phyloP scores from a whole-genome alignment of 1,140 invertebrate genomes.

The Bombus terrestris region DNA sequence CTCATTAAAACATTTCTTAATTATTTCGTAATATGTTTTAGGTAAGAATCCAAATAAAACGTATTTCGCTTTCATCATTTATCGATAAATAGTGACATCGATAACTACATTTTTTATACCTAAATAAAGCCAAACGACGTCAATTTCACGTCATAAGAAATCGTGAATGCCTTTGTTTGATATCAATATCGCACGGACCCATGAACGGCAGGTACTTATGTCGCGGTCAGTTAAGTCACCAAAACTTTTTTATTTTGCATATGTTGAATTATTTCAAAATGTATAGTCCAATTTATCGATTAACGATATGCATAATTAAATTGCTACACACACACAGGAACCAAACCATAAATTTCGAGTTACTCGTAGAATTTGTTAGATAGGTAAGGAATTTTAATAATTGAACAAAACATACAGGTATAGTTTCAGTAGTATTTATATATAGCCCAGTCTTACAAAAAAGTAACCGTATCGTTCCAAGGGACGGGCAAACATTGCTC shows the following conservation, averaged over 20 bases:
- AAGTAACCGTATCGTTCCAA: constrained; percentile 81
- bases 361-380: constrained; percentile 75
- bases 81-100: constrained; percentile 52
- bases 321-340: constrained; percentile 69
- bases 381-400: constrained; percentile 77
- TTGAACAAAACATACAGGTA: constrained; percentile 79
- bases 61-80: constrained; percentile 45
- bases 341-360: constrained; percentile 68
- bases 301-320: constrained; percentile 69
- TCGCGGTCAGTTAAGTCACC: constrained; percentile 39
- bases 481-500: constrained; percentile 81
- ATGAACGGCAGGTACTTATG: constrained; percentile 50
- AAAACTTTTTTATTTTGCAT: constrained; percentile 12
- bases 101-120: constrained; percentile 39
- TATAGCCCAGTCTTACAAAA: constrained; percentile 84
- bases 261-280: constrained; percentile 30
- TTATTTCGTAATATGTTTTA: constrained; percentile 48
- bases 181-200: constrained; percentile 22
- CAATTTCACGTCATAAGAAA: constrained; percentile 16
- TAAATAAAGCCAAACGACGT: constrained; percentile 38
- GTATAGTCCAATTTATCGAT: constrained; percentile 59
- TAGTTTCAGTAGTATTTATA: constrained; percentile 82
- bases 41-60: constrained; percentile 60
- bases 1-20: constrained; percentile 42
- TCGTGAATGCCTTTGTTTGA: constrained; percentile 18